Percentiles rank a stretch among this genome's conserved stretches.
Evolutionary conservation across 2,888 invertebrate genomes (phyloP).

Genomic region (Congeria kusceri): DNA sequence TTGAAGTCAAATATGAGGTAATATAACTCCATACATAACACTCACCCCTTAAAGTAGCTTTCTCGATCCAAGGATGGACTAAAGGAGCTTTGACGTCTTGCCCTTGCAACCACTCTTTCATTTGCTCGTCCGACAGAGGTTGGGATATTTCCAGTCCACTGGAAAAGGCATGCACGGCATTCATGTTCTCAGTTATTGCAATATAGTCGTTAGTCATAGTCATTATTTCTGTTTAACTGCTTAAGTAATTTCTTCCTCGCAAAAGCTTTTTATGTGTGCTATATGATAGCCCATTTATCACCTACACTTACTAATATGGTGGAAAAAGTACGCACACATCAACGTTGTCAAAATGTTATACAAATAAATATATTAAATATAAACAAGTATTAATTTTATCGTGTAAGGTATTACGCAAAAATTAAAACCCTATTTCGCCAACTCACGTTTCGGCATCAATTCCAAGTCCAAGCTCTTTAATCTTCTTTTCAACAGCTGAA

Average conservation of each 20-base stretch:
- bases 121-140: slow-evolving; percentile 49
- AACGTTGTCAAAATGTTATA: neutral
- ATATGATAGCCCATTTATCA: no score
- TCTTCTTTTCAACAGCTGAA: slow-evolving; percentile 83
- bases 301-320: no score
- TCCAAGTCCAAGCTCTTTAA: slow-evolving; percentile 84
- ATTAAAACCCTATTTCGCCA: neutral
- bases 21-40: no score
- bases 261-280: no score
- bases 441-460: slow-evolving; percentile 71
- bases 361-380: neutral
- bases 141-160: slow-evolving; percentile 62
- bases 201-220: no score
- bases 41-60: slow-evolving; percentile 22
- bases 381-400: neutral
- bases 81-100: slow-evolving; percentile 8
- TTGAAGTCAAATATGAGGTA: no score
- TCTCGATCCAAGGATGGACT: slow-evolving; percentile 47
- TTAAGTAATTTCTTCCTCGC: no score
- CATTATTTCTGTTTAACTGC: no score
- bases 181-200: no score
- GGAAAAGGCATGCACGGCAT: neutral
- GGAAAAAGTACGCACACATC: no score
- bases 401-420: neutral
- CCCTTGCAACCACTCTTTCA: slow-evolving; percentile 37